Evolutionary conservation across 1,140 invertebrate species (phyloP).

Genomic region (Brachionus manjavacas): DNA sequence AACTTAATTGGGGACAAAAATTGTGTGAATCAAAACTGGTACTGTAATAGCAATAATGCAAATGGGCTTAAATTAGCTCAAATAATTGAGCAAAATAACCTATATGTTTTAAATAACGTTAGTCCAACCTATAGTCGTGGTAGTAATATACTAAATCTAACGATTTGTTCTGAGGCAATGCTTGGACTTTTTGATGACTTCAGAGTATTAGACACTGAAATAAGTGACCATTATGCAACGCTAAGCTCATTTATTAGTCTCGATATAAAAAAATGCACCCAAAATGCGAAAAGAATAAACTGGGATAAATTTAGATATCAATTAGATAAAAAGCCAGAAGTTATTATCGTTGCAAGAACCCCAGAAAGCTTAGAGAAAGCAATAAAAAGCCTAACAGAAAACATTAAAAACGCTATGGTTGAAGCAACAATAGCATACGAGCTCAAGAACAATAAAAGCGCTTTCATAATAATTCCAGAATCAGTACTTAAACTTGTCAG

Average conservation of each 20-base stretch:
- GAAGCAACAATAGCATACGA: neutral
- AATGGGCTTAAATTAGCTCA: neutral
- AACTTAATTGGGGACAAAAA: constrained; percentile 1
- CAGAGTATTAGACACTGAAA: neutral
- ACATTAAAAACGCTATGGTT: constrained; percentile 1
- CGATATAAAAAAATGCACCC: neutral
- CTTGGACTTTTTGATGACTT: neutral
- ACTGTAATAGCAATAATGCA: constrained; percentile 6
- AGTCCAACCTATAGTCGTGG: neutral
- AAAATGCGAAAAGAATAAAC: constrained; percentile 21
- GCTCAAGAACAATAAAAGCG: neutral
- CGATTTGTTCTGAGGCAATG: neutral
- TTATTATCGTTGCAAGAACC: neutral
- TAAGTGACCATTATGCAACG: neutral
- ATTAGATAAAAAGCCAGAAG: neutral
- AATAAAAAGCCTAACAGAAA: neutral
- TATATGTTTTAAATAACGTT: constrained; percentile 14
- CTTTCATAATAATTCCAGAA: neutral
- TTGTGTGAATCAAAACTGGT: neutral
- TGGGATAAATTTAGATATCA: constrained; percentile 15
- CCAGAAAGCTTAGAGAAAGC: neutral
- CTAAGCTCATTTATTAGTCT: neutral
- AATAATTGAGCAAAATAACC: constrained; percentile 12
- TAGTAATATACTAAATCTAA: neutral
- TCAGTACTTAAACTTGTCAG: neutral